Percentiles rank a stretch among this genome's conserved stretches.
Evolutionary conservation across 2,113 vertebrate genomes (phyloP).

Genomic region (Neolamprologus longior): DNA sequence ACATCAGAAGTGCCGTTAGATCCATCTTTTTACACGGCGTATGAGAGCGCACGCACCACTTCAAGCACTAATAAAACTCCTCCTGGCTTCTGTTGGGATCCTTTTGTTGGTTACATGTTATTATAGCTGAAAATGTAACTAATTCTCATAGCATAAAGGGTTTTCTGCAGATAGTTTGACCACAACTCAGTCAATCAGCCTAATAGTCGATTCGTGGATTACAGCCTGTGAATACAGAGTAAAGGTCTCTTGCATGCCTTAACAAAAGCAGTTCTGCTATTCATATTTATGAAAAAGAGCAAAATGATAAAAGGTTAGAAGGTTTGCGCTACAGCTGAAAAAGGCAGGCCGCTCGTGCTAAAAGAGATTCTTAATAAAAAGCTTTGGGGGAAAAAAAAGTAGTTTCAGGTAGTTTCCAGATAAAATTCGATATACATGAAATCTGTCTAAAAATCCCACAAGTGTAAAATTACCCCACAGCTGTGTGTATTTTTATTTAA

Average conservation of each 20-base stretch:
- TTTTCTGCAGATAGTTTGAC: neutral
- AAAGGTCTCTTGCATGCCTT: neutral
- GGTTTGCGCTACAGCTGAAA: neutral
- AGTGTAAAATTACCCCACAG: neutral
- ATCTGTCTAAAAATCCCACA: neutral
- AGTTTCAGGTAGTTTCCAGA: conserved; percentile 46
- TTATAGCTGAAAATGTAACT: neutral
- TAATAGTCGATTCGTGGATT: neutral
- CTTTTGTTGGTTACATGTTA: neutral
- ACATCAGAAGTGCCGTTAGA: neutral
- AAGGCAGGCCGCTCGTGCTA: neutral
- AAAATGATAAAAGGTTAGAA: neutral
- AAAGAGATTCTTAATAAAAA: neutral
- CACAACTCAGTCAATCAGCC: neutral
- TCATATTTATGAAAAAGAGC: neutral
- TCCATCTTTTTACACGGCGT: rapidly evolving
- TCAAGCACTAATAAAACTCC: neutral
- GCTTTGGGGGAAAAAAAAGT: rapidly evolving
- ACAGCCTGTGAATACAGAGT: neutral
- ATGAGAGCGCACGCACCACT: neutral
- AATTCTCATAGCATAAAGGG: neutral
- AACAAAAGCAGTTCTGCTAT: neutral
- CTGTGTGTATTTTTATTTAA: neutral
- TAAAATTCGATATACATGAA: neutral
- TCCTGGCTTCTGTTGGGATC: neutral